Conservation (phyloP, 2,797 vertebrate species). For the Threskiornis aethiopicus region DNA sequence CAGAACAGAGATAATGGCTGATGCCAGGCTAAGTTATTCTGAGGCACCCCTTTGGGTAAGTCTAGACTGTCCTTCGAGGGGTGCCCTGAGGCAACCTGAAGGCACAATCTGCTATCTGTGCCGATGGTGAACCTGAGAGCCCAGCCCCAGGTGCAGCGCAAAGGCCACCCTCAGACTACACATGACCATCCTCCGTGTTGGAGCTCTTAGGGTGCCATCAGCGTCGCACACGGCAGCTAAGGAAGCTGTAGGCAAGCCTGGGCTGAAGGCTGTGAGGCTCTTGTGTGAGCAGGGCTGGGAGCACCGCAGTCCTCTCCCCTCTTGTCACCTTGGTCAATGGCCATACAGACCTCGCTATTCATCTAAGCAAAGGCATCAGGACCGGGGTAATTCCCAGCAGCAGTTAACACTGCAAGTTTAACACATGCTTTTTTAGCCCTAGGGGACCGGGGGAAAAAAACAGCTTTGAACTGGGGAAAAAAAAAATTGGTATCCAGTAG, state of each 20-base stretch:
- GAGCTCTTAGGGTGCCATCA: neutral
- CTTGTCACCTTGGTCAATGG: rapidly evolving
- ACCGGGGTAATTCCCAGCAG: neutral
- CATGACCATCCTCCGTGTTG: neutral
- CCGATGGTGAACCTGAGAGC: neutral
- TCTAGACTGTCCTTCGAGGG: neutral
- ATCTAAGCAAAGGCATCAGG: neutral
- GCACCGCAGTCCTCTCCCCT: neutral
- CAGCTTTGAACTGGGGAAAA: neutral
- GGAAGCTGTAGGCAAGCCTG: neutral
- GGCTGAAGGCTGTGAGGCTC: neutral
- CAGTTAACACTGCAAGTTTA: neutral
- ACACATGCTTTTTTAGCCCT: neutral
- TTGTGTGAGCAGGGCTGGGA: neutral
- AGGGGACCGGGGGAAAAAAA: neutral
- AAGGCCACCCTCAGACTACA: neutral
- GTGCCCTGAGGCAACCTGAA: neutral
- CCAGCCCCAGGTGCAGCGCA: neutral
- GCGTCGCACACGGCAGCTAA: neutral
- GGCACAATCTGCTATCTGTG: neutral
- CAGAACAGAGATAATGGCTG: neutral
- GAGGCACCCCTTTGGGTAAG: neutral
- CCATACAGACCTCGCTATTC: neutral
- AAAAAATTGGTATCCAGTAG: neutral
- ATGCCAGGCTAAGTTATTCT: neutral